phyloP scores from a whole-genome alignment of 2,113 vertebrate genomes.

The Galbula dea region DNA sequence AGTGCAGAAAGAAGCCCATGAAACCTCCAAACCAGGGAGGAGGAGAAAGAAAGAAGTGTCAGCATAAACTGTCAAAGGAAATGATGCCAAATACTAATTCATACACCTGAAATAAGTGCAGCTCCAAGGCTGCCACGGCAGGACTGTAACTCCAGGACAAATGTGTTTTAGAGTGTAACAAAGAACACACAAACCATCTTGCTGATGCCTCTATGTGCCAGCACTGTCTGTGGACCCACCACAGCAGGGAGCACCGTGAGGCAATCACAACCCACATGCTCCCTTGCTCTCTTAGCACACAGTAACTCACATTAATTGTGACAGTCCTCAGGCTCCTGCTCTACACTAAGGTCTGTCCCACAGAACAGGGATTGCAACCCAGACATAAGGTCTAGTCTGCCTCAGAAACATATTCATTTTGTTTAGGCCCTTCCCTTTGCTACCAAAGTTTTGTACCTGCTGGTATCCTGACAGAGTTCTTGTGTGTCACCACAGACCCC shows the following conservation, averaged over 20 bases:
- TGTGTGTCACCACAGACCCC: background rate
- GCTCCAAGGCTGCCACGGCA: background rate
- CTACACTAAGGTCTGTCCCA: background rate
- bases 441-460: background rate
- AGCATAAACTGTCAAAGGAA: background rate
- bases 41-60: background rate
- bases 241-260: rapidly evolving
- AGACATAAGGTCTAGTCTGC: background rate
- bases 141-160: background rate
- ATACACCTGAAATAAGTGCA: background rate
- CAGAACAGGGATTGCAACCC: background rate
- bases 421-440: background rate
- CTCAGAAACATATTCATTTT: rapidly evolving
- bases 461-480: background rate
- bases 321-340: background rate
- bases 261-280: rapidly evolving
- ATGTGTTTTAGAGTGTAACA: rapidly evolving
- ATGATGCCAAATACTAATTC: background rate
- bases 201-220: background rate
- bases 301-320: rapidly evolving
- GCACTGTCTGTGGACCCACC: background rate
- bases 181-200: background rate
- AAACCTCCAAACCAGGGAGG: background rate
- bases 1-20: background rate
- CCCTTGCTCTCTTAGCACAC: background rate